A percentile compares a stretch with the other conserved stretches of the same genome.
phyloP scores from a whole-genome alignment of 2,797 vertebrate genomes.

The Poecilia velifera region DNA sequence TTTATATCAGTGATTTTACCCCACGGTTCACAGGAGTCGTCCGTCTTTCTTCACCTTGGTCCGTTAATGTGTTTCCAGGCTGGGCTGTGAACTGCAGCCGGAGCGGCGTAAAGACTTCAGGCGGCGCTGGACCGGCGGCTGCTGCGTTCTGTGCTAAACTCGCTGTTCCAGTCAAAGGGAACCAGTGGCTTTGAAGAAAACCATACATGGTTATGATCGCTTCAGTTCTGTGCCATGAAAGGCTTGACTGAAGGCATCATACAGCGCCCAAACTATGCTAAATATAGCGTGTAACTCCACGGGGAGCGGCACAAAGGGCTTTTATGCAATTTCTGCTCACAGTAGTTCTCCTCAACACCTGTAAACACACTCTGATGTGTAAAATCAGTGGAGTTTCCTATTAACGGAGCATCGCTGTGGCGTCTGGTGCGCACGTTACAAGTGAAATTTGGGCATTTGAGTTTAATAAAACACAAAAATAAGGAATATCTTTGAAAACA shows the following conservation, averaged over 20 bases:
- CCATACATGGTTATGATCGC: slow-evolving; percentile 4
- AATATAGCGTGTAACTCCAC: slow-evolving; percentile 24
- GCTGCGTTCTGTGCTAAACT: slow-evolving; percentile 7
- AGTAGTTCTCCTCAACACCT: slow-evolving; percentile 19
- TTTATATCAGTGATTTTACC: background rate
- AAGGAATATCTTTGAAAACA: background rate
- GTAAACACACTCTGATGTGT: slow-evolving; percentile 40
- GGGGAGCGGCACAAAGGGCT: slow-evolving; percentile 13
- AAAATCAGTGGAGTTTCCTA: slow-evolving; percentile 6
- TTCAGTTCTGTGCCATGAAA: slow-evolving; percentile 8
- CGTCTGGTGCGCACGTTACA: background rate
- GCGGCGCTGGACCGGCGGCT: background rate
- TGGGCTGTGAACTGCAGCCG: background rate
- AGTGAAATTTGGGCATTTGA: slow-evolving; percentile 11
- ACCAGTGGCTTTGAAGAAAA: slow-evolving; percentile 7
- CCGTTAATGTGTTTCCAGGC: slow-evolving; percentile 3
- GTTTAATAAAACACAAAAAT: slow-evolving; percentile 7
- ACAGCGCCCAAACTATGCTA: slow-evolving; percentile 9
- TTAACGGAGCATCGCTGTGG: slow-evolving; percentile 9
- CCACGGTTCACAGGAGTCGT: background rate
- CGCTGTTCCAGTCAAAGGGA: slow-evolving; percentile 11
- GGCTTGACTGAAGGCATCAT: slow-evolving; percentile 8
- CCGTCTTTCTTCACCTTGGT: background rate
- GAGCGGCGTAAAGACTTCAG: background rate
- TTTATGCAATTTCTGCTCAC: slow-evolving; percentile 16